phyloP scores from a whole-genome alignment of 2,113 vertebrate species.

The Delphinus delphis region DNA sequence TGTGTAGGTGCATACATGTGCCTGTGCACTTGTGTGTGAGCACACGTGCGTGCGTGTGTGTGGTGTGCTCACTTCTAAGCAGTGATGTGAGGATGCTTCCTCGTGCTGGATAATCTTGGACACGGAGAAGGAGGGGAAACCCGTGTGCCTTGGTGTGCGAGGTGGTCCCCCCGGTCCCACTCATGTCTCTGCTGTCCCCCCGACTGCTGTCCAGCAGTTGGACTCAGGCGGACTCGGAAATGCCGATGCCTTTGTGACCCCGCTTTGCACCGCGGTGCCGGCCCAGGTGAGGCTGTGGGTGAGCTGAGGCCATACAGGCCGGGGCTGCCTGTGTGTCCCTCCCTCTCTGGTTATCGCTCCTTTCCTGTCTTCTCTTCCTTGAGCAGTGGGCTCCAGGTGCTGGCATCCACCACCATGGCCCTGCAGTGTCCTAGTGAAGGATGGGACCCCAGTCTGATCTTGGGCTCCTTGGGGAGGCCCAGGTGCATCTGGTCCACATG shows the following conservation, averaged over 20 bases:
- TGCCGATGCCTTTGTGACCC: accelerated
- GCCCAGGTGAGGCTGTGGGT: accelerated
- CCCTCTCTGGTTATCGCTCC: too few species aligned
- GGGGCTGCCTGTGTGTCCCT: accelerated
- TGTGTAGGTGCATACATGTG: too few species aligned
- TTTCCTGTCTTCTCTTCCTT: background rate
- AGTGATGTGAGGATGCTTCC: accelerated
- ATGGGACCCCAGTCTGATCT: too few species aligned
- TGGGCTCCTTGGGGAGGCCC: background rate
- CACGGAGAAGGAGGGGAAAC: background rate
- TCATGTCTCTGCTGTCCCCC: accelerated
- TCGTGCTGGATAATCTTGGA: accelerated
- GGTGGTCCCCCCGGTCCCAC: accelerated
- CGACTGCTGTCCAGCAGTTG: background rate
- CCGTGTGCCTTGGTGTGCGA: accelerated
- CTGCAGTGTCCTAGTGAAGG: background rate
- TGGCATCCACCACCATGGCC: accelerated
- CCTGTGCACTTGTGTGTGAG: background rate
- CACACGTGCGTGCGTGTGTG: too few species aligned
- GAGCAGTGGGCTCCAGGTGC: background rate
- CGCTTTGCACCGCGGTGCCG: accelerated
- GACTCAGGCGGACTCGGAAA: background rate
- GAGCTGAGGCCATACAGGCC: background rate
- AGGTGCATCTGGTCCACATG: accelerated
- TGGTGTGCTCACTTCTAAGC: background rate